Percentiles rank a stretch among this genome's conserved stretches.
phyloP scores from a whole-genome alignment of 2,797 vertebrate genomes.

The Molossus alvarezi region DNA sequence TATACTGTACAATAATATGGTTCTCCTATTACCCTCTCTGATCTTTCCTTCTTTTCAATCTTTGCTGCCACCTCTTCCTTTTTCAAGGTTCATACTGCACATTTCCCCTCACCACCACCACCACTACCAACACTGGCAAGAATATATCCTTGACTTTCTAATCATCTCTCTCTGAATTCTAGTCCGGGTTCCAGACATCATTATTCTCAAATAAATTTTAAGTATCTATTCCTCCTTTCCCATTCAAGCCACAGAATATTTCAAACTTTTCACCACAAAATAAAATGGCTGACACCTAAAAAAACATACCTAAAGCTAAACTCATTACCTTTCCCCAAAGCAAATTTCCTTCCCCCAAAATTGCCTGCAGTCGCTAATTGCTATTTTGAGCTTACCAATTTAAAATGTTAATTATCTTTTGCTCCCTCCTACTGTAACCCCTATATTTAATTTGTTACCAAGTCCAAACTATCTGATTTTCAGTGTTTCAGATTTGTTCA shows the following conservation, averaged over 20 bases:
- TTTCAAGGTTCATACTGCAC: conserved; percentile 30
- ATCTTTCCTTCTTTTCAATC: conserved; percentile 22
- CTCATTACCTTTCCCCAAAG: conserved; percentile 41
- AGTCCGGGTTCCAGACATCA: conserved; percentile 30
- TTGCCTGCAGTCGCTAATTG: not conserved
- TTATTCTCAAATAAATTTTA: conserved; percentile 66
- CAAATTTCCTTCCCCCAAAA: not conserved
- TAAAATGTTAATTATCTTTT: conserved; percentile 46
- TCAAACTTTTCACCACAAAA: conserved; percentile 57
- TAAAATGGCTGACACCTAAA: conserved; percentile 51
- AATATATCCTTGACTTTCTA: conserved; percentile 17
- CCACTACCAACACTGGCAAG: not conserved
- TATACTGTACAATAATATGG: not conserved
- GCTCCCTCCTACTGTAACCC: not conserved
- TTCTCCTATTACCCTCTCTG: conserved; percentile 25
- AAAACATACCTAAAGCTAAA: conserved; percentile 64
- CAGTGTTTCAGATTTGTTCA: conserved; percentile 20
- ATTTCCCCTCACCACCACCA: not conserved
- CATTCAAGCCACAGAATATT: conserved; percentile 63
- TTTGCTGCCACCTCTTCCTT: not conserved
- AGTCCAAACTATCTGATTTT: conserved; percentile 33
- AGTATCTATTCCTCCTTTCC: conserved; percentile 41
- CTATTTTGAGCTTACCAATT: conserved; percentile 60
- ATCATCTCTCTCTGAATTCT: conserved; percentile 61
- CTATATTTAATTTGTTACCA: conserved; percentile 44